Conservation (phyloP, 2,113 vertebrate genomes). For the Cheirogaleus medius region DNA sequence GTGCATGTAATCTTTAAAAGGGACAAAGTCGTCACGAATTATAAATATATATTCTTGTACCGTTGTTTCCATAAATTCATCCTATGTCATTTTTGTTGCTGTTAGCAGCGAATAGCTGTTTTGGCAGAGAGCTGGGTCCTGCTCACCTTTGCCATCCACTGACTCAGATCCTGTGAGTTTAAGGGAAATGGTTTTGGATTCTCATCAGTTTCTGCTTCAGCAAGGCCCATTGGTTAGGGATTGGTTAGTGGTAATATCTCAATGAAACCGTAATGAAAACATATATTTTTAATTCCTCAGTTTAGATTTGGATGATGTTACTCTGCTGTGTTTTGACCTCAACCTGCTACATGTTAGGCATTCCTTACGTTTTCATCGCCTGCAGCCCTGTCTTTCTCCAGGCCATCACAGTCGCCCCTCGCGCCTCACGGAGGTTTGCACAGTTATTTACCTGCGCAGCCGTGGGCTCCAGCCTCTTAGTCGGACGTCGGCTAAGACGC, state of each 20-base stretch:
- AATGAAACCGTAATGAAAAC: background rate
- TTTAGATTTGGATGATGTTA: background rate
- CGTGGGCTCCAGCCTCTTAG: rapidly evolving
- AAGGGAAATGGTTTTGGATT: background rate
- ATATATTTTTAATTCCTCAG: background rate
- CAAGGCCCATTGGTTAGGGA: background rate
- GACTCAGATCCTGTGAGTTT: background rate
- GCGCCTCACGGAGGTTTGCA: rapidly evolving
- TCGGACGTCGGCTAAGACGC: background rate
- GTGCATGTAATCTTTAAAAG: background rate
- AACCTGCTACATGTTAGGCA: rapidly evolving
- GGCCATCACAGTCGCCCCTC: rapidly evolving
- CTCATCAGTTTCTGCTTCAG: background rate
- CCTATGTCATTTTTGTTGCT: background rate
- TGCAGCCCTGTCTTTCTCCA: background rate
- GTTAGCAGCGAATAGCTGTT: background rate
- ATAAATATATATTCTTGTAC: background rate
- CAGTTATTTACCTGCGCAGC: rapidly evolving
- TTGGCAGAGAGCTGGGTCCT: rapidly evolving
- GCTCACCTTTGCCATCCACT: background rate
- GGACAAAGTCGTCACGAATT: background rate
- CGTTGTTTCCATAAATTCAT: background rate
- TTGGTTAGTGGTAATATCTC: background rate
- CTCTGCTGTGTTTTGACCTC: background rate
- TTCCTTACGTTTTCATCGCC: background rate